These are phyloP conservation scores for Columba janthina DNA, from an alignment of 2,113 vertebrate species.

Conservation along the genomic window DNA sequence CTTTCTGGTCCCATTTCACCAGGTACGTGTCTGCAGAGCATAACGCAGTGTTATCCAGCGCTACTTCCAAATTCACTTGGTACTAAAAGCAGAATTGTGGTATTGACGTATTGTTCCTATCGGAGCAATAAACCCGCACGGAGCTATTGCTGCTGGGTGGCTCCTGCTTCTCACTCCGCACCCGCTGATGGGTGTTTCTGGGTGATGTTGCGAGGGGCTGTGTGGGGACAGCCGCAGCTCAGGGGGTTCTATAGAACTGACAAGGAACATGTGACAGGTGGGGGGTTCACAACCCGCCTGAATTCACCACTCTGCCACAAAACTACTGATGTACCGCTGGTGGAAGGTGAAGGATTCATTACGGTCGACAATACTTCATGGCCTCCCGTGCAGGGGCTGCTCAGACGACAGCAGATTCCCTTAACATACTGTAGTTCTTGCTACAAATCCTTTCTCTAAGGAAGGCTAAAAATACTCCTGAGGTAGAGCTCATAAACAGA, in stretches of 20 bases:
- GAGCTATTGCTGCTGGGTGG: neutral
- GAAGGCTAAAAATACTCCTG: neutral
- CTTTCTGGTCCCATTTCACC: neutral
- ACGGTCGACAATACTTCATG: neutral
- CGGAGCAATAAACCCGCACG: neutral
- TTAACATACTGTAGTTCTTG: neutral
- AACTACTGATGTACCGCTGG: neutral
- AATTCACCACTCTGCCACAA: neutral
- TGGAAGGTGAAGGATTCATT: neutral
- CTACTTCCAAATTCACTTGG: neutral
- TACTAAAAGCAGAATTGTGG: neutral
- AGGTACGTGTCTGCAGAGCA: neutral
- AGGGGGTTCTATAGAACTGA: neutral
- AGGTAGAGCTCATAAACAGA: neutral
- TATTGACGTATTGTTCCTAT: neutral
- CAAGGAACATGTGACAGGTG: neutral
- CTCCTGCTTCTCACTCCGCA: neutral
- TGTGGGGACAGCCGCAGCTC: neutral
- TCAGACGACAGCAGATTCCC: neutral
- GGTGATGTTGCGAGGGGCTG: neutral
- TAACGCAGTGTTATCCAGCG: fast-evolving
- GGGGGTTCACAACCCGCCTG: neutral
- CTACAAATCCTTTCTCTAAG: neutral
- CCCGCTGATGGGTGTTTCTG: neutral
- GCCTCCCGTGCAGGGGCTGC: neutral